A percentile compares a stretch with the other conserved stretches of the same genome.
Conservation (phyloP, 2,797 vertebrate genomes). For the Sarcophilus harrisii region DNA sequence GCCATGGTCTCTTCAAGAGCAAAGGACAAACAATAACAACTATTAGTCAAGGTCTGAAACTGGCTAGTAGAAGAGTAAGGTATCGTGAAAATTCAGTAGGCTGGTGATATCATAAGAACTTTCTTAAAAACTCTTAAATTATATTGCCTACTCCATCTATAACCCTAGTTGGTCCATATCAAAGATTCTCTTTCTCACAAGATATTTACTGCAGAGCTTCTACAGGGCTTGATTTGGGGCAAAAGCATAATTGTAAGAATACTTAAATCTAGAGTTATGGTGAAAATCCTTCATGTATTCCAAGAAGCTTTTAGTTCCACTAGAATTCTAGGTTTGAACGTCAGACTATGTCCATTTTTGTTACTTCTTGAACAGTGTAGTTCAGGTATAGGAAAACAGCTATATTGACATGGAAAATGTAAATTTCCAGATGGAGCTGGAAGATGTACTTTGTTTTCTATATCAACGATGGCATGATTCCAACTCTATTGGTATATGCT, state of each 20-base stretch:
- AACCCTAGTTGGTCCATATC: not conserved
- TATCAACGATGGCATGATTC: not conserved
- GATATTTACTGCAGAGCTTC: not conserved
- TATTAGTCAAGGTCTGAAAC: not conserved
- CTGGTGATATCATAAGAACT: not conserved
- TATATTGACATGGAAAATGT: not conserved
- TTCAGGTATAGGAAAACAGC: not conserved
- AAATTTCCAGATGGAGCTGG: not conserved
- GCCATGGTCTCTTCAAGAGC: no score
- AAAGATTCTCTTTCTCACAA: not conserved
- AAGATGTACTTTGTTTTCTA: accelerated
- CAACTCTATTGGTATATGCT: no score
- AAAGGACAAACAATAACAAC: no score
- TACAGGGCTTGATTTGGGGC: no score
- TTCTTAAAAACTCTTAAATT: accelerated
- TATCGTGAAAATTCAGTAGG: not conserved
- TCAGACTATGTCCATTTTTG: not conserved
- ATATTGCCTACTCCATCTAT: not conserved
- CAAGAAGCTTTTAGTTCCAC: not conserved
- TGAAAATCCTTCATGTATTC: not conserved
- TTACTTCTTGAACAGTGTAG: not conserved
- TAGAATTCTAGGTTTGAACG: not conserved
- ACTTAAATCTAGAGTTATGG: not conserved
- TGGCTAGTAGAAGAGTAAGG: not conserved
- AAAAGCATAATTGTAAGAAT: not conserved